These are phyloP conservation scores for Dugesia japonica DNA, from an alignment of 2,888 invertebrate genomes.

Conservation along the genomic window DNA sequence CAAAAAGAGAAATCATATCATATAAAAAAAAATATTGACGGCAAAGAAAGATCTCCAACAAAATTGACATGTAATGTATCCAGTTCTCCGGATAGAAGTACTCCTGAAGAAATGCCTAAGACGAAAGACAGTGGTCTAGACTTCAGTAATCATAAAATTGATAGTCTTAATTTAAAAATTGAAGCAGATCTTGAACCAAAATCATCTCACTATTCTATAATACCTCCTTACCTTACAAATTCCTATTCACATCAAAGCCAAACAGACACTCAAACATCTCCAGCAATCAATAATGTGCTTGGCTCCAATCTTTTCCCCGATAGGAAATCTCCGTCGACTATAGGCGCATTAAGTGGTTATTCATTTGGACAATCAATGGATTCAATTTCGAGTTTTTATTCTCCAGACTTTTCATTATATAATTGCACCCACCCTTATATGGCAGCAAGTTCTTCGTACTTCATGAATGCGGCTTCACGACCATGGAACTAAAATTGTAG, in stretches of 20 bases:
- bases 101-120: background rate
- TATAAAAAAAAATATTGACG: background rate
- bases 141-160: slow-evolving; percentile 10
- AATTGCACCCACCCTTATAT: background rate
- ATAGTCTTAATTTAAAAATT: slow-evolving; percentile 8
- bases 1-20: slow-evolving; percentile 11
- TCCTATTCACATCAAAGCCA: background rate
- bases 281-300: background rate
- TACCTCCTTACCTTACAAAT: background rate
- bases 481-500: background rate
- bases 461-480: background rate
- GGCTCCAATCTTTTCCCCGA: background rate
- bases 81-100: background rate
- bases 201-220: background rate
- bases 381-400: background rate
- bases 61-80: background rate
- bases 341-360: background rate
- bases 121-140: background rate
- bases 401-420: background rate
- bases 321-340: background rate
- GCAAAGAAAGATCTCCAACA: background rate
- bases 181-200: background rate
- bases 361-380: slow-evolving; percentile 5
- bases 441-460: background rate
- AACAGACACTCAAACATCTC: background rate